These are phyloP conservation scores for Dicerorhinus sumatrensis DNA, from an alignment of 2,113 vertebrate genomes.

Conservation along the genomic window DNA sequence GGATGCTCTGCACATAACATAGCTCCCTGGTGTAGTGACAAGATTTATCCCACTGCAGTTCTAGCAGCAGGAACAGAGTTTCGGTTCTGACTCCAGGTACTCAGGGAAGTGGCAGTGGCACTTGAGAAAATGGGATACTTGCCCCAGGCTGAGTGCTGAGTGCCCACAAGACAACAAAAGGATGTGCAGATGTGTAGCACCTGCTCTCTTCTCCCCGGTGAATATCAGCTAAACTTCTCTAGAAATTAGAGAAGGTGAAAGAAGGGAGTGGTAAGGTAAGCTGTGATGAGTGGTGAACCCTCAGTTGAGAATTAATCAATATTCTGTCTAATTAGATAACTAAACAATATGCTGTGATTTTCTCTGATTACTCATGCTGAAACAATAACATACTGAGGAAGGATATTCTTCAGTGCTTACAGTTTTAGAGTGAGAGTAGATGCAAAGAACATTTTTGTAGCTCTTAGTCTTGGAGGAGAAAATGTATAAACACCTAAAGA, in stretches of 20 bases:
- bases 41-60: neutral
- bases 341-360: slow-evolving; percentile 48
- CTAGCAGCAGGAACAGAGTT: neutral
- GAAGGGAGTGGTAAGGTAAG: neutral
- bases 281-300: neutral
- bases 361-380: slow-evolving; percentile 67
- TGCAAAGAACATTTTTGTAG: neutral
- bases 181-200: rapidly evolving
- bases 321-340: slow-evolving; percentile 64
- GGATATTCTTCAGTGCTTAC: slow-evolving; percentile 19
- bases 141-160: neutral
- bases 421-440: neutral
- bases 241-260: neutral
- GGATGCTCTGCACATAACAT: rapidly evolving
- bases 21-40: neutral
- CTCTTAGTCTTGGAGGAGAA: neutral
- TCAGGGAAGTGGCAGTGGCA: neutral
- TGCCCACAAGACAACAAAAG: neutral
- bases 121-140: neutral
- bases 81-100: rapidly evolving
- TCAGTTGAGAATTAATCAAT: slow-evolving; percentile 66
- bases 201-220: neutral
- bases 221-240: neutral
- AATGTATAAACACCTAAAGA: neutral
- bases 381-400: slow-evolving; percentile 25